Base-by-base conservation (phyloP, 2,113 vertebrate genomes). In the Piprites chloris region DNA sequence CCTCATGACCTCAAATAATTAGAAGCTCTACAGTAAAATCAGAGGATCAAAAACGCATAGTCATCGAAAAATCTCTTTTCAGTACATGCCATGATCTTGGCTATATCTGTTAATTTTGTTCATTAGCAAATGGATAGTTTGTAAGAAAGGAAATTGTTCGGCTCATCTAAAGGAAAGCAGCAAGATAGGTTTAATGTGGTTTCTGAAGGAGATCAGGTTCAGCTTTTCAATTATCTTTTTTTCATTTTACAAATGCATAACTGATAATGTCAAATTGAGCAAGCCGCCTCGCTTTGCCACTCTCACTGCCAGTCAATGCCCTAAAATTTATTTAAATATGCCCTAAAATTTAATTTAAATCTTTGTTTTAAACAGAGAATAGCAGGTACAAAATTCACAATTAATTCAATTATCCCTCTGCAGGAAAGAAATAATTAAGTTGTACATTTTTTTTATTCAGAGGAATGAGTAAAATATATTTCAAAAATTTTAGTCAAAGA, bases 371-470 rank as follows among this genome's bases (percentile, higher is more conserved):
- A 91, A 37, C 22, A 46, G 11, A 9, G 5, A 9, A 32, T 24
- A 71, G 8, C 14, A 58, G 32, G 7, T 58, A 58, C 7, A 44
- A 82, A 87, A 56, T 15, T 49, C 37, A 39, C 1, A 4, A 55
- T 30, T 33, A 91, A 58, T 35, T n/a, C 20, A 47, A 28, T 67
- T 71, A 56, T 13, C 21, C 3, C 2, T 78, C 41, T 56, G 15
- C 9, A 82, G 37, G 8, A 50, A 69, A 61, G 1, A 63, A 26
- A 58, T 16, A 52, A 71, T 53, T 58, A 22, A 79, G 74, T 8
- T 11, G 18, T 2, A 13, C 0, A 0, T 9, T 4, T 23, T 61
- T 56, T 72, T 66, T 11, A 15, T 23, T 53, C 7, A 71, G 32
- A 52, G 4, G 2, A 63, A 67, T 58, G 30, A 61, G 22, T 3